Percentiles rank a stretch among this genome's conserved stretches.
These are phyloP conservation scores for Amiota minor DNA, from an alignment of 2,888 invertebrate genomes.

Conservation along the genomic window DNA sequence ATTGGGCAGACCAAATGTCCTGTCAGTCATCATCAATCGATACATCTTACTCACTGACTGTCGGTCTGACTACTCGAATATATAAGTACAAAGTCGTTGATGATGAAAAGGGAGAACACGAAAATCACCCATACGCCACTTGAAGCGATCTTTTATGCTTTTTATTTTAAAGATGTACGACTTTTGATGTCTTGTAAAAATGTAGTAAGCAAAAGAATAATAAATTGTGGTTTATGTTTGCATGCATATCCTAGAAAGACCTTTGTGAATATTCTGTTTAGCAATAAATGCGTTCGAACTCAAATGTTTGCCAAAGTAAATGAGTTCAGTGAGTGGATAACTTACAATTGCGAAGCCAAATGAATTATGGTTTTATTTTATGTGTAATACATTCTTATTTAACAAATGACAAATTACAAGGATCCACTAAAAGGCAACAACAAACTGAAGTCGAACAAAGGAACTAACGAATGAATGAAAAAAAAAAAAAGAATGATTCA, in stretches of 20 bases:
- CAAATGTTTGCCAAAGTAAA: no score
- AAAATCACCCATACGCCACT: conserved; percentile 15
- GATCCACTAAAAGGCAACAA: neutral
- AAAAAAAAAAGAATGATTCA: neutral
- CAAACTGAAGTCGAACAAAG: neutral
- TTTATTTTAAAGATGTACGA: no score
- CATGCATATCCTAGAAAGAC: no score
- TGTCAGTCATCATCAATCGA: neutral
- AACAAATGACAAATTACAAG: neutral
- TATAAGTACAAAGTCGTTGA: neutral
- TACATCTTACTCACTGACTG: neutral
- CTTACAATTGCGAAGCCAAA: no score
- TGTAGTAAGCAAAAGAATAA: neutral
- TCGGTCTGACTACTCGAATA: neutral
- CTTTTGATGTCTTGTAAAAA: neutral
- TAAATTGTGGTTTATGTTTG: no score
- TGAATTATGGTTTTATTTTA: no score
- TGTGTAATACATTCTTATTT: neutral
- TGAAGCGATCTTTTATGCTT: neutral
- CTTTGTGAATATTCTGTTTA: no score
- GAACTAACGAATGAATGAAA: neutral
- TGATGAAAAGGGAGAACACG: neutral
- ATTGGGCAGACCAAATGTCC: neutral
- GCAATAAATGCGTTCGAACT: no score
- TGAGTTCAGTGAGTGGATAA: no score